These are phyloP conservation scores for Meiosimyza platycephala DNA, from an alignment of 2,888 invertebrate genomes.

Conservation along the genomic window DNA sequence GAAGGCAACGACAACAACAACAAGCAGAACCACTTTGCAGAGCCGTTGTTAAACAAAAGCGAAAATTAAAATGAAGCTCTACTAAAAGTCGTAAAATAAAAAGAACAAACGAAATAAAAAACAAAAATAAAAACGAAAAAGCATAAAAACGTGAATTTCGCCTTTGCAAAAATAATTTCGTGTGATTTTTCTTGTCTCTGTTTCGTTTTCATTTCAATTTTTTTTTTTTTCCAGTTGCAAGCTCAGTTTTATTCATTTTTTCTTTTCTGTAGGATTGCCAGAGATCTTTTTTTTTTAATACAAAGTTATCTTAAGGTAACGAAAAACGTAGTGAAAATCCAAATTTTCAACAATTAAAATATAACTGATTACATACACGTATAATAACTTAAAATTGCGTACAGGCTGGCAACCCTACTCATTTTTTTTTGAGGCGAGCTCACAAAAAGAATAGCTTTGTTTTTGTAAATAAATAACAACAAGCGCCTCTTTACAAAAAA, in stretches of 20 bases:
- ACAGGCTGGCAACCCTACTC: too few relatives aligned
- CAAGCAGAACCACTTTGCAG: background rate
- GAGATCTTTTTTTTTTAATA: too few relatives aligned
- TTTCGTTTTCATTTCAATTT: constrained; percentile 3
- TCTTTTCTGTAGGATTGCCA: too few relatives aligned
- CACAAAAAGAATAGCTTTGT: too few relatives aligned
- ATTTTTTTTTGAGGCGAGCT: too few relatives aligned
- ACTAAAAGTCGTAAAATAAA: constrained; percentile 9
- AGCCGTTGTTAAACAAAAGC: background rate
- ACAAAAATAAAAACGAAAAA: constrained; percentile 22
- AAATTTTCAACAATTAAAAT: too few relatives aligned
- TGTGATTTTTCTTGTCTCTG: background rate
- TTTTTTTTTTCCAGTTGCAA: background rate
- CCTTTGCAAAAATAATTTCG: constrained; percentile 17
- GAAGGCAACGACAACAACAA: background rate
- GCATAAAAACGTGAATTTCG: constrained; percentile 19
- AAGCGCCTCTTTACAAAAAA: too few relatives aligned
- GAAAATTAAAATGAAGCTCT: background rate
- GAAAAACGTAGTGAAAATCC: too few relatives aligned
- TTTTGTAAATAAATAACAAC: too few relatives aligned
- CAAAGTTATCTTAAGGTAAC: too few relatives aligned
- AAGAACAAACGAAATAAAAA: background rate
- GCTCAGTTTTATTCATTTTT: background rate
- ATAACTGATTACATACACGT: too few relatives aligned
- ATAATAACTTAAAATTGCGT: too few relatives aligned